phyloP scores from a whole-genome alignment of 1,140 invertebrate species.

The Zaprionus africanus region DNA sequence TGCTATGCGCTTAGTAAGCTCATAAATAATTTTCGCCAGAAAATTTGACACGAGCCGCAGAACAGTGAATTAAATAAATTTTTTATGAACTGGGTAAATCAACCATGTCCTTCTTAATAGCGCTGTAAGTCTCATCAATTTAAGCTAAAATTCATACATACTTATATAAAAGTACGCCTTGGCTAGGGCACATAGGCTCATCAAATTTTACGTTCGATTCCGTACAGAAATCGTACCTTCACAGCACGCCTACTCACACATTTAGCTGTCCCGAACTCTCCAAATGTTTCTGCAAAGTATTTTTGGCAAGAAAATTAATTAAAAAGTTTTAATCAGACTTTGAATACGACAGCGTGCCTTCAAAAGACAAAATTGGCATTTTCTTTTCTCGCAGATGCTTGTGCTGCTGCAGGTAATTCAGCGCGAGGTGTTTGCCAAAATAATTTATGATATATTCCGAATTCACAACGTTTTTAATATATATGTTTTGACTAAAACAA shows the following conservation, averaged over 20 bases:
- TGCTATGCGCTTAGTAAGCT: slow-evolving; percentile 28
- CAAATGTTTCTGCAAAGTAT: slow-evolving; percentile 19
- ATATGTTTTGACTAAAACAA: no score
- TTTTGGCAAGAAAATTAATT: slow-evolving; percentile 77
- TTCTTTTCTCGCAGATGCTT: not conserved
- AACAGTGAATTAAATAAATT: slow-evolving; percentile 69
- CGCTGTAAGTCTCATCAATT: not conserved
- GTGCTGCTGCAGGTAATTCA: not conserved
- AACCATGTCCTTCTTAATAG: slow-evolving; percentile 11
- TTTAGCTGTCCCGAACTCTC: slow-evolving; percentile 12
- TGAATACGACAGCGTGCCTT: slow-evolving; percentile 60
- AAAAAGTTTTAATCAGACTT: slow-evolving; percentile 79
- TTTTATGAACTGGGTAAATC: slow-evolving; percentile 53
- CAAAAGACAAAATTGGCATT: slow-evolving; percentile 13
- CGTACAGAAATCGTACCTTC: slow-evolving; percentile 7
- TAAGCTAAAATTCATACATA: not conserved
- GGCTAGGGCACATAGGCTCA: not conserved
- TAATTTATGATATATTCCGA: not conserved
- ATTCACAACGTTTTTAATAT: not conserved
- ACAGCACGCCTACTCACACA: slow-evolving; percentile 1
- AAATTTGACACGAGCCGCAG: slow-evolving; percentile 48
- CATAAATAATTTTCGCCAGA: slow-evolving; percentile 75
- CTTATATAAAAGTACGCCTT: not conserved
- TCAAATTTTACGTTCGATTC: slow-evolving; percentile 53
- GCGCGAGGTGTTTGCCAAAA: not conserved